phyloP scores from a whole-genome alignment of 2,113 vertebrate genomes.

The Hippopotamus amphibius region DNA sequence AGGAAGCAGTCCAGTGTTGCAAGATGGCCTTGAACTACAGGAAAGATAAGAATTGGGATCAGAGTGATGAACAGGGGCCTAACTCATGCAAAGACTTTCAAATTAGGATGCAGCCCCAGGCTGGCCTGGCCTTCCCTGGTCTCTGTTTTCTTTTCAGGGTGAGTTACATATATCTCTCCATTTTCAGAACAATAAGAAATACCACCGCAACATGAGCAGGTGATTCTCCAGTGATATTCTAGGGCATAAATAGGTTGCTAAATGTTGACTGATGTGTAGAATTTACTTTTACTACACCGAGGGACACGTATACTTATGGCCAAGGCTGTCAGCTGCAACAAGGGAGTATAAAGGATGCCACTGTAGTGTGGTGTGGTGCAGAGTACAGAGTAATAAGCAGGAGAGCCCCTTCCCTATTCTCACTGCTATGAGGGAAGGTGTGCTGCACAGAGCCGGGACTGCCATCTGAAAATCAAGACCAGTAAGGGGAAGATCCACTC shows the following conservation, averaged over 20 bases:
- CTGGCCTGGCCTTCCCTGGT: not conserved
- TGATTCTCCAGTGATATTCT: not conserved
- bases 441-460: accelerated
- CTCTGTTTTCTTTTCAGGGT: not conserved
- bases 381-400: accelerated
- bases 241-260: not conserved
- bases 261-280: not conserved
- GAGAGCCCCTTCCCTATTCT: accelerated
- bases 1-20: not conserved
- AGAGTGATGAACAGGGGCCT: not conserved
- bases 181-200: slow-evolving; percentile 12
- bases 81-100: not conserved
- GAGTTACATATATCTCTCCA: not conserved
- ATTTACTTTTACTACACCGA: not conserved
- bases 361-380: not conserved
- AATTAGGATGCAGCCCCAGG: not conserved
- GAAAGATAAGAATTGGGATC: not conserved
- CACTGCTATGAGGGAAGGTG: not conserved
- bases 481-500: accelerated
- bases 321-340: not conserved
- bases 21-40: not conserved
- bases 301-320: not conserved
- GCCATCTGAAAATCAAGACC: not conserved
- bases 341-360: not conserved
- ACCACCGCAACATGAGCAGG: not conserved